Evolutionary conservation across 2,113 vertebrate species (phyloP), one percentile per base, ranked within the genome.

Genomic region (Excalfactoria chinensis): DNA sequence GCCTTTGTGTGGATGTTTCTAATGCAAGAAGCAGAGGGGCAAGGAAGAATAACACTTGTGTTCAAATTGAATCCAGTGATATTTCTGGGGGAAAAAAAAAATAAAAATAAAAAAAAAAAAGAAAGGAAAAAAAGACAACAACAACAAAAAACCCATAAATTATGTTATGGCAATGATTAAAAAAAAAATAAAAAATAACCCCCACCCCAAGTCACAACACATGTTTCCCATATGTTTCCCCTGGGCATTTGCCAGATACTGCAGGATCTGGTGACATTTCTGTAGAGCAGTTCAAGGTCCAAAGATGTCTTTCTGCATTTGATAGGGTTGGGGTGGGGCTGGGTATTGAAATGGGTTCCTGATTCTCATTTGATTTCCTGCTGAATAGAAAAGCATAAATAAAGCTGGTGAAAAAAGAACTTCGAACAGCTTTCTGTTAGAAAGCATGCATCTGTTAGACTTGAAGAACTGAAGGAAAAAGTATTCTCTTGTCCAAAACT

Each of bases 191-290:
- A 89, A 97, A 97, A 97, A 97, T 80, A 96, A 96, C 96, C 68
- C 93, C 86, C 69, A 69, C 96, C 94, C 84, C 93, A 96, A 97
- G 91, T 96, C 96, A 95, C 0, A 1, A 89, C 95, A 92, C 96
- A 97, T 95, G 95, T 75, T 96, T 97, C 95, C 95, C 97, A 97
- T 96, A 96, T 97, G 97, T 91, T 90, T 96, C 85, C 64, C 73
- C 95, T 96, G 97, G 89, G 93, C 66, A 16, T 60, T 85, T 82
- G 93, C 93, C 94, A 96, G 84, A 91, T 90, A 66, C 8, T 19
- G 83, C 91, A 94, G 86, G 79, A 95, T 93, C 89, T 94, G 83
- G 88, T 93, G 91, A 69, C 93, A 91, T 88, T 81, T 86, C 70
- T 93, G 82, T 40, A 88, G 53, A 86, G 70, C 3, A 0, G 87